phyloP scores from a whole-genome alignment of 2,113 vertebrate genomes.

The Tetraodon nigroviridis region DNA sequence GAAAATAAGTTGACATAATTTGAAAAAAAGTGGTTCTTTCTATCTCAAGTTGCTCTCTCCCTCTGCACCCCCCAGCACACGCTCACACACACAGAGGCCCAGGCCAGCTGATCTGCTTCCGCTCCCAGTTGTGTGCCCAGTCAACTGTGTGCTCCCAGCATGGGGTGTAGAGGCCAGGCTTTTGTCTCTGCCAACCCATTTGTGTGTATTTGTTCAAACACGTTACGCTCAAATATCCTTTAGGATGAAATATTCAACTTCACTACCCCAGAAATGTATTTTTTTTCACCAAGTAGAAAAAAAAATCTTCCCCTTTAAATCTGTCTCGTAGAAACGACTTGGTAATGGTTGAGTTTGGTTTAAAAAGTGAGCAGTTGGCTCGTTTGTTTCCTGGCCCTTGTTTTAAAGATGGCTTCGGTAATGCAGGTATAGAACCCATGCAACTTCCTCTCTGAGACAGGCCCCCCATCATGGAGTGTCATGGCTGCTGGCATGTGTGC shows the following conservation, averaged over 20 bases:
- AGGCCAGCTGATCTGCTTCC: constrained; percentile 75
- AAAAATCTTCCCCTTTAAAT: not conserved
- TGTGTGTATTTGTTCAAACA: constrained; percentile 29
- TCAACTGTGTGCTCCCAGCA: constrained; percentile 70
- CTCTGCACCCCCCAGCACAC: constrained; percentile 14
- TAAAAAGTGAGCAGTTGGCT: not conserved
- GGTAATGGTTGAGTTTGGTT: constrained; percentile 2
- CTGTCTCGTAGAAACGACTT: not conserved
- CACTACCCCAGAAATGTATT: constrained; percentile 12
- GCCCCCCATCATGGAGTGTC: constrained; percentile 50
- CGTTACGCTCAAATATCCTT: constrained; percentile 30
- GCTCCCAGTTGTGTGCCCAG: constrained; percentile 73
- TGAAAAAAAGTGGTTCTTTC: constrained; percentile 63
- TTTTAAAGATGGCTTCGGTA: constrained; percentile 11
- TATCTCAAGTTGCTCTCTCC: constrained; percentile 21
- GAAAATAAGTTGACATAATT: constrained; percentile 77
- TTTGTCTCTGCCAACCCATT: constrained; percentile 59
- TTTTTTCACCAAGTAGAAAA: constrained; percentile 4
- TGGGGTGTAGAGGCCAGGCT: constrained; percentile 57
- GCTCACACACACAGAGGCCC: constrained; percentile 42
- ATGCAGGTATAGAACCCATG: constrained; percentile 12
- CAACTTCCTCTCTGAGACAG: constrained; percentile 47
- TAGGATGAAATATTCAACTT: constrained; percentile 1
- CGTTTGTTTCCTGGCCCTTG: not conserved
- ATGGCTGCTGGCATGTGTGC: constrained; percentile 59